Base-by-base conservation (phyloP, 2,797 vertebrate species). In the Phataginus tetradactyla region DNA sequence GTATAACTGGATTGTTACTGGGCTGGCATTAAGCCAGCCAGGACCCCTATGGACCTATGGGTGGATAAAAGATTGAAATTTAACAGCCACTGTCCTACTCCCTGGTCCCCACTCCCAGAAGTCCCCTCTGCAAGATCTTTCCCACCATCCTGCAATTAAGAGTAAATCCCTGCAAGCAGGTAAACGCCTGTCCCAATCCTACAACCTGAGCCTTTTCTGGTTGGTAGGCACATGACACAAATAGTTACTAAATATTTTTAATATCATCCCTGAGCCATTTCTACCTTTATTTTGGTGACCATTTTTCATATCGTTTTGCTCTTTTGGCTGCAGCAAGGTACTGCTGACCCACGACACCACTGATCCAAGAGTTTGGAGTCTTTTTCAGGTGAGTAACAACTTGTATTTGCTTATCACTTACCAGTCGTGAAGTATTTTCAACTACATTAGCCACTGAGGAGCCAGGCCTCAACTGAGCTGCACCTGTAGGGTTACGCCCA, bases 1-100 rank as follows among this genome's bases (percentile, higher is more conserved):
- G n/a, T 9, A 17, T 0, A 45, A 12, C 12, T 9, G 29, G 0
- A 5, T 15, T 23, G 15, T 51, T 10, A 7, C 17, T 15, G n/a
- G 39, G 8, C n/a, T 53, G 27, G 21, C 49, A 34, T 1, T 61
- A 23, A 51, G 83, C 42, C 90, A 53, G 57, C 9, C 51, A 29
- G 39, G 49, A 64, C 59, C 23, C 10, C 10, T 8, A 10, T 21
- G 23, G 32, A 55, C 57, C 74, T 37, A 14, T 9, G 27, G 49
- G 66, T 7, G 69, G 25, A 68, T 51, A 53, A 92, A 68, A 68
- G 3, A 18, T 0, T 34, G 68, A 59, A 27, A 57, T n/a, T 63
- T 68, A 55, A 39, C 5, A 81, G 27, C 29, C 34, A 32, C 63
- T 23, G 1, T 29, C 75, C 69, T 21, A 1, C 61, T 23, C 63